Conservation (phyloP, 1,140 invertebrate species). For the Monochamus saltuarius region DNA sequence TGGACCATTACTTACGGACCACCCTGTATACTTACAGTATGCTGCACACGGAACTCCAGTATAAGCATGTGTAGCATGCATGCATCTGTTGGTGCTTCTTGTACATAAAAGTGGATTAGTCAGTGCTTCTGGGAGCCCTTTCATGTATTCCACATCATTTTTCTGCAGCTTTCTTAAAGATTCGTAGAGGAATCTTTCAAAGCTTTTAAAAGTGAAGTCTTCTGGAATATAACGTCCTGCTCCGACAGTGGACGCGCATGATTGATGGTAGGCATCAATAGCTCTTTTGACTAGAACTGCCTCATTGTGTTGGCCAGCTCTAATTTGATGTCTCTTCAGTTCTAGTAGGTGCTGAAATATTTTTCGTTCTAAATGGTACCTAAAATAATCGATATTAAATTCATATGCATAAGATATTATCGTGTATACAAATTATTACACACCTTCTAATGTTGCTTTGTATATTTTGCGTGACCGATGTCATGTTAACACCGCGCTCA, state of each 20-base stretch:
- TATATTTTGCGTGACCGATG: conserved; percentile 65
- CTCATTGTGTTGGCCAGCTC: conserved; percentile 86
- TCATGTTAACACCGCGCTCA: conserved; percentile 68
- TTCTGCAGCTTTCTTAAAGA: conserved; percentile 77
- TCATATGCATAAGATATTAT: background rate
- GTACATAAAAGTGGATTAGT: conserved; percentile 72
- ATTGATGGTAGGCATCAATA: conserved; percentile 77
- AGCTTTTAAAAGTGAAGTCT: conserved; percentile 78
- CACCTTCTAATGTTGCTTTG: conserved; percentile 68
- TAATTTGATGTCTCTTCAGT: conserved; percentile 88
- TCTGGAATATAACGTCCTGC: conserved; percentile 70
- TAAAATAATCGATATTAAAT: conserved; percentile 35
- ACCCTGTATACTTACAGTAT: conserved; percentile 77
- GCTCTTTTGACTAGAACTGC: conserved; percentile 83
- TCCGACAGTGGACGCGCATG: conserved; percentile 68
- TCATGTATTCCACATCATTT: conserved; percentile 62
- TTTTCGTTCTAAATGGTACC: conserved; percentile 88
- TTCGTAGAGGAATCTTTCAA: conserved; percentile 91
- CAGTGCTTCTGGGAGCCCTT: conserved; percentile 59
- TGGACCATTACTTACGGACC: no score
- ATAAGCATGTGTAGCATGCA: conserved; percentile 87
- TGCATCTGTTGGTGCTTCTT: conserved; percentile 81
- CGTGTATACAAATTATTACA: conserved; percentile 19
- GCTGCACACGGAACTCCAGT: conserved; percentile 83
- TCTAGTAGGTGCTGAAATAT: conserved; percentile 94